Evolutionary conservation across 2,113 vertebrate species (phyloP).

Genomic region (Amblyornis subalaris): DNA sequence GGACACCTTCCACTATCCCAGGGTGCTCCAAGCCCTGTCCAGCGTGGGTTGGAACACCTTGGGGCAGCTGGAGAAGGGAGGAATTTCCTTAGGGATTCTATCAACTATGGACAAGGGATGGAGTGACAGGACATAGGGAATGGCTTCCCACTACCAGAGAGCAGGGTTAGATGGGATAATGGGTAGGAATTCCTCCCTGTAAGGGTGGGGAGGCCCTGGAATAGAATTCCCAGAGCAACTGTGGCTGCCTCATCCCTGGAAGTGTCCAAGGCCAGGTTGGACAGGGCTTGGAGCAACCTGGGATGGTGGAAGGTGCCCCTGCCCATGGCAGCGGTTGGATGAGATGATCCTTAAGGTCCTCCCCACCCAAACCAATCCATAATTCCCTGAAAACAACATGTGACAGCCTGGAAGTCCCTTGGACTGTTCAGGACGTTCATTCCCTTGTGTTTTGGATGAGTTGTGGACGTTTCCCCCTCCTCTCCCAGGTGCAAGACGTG

Average conservation of each 20-base stretch:
- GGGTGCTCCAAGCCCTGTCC: background rate
- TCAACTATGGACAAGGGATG: background rate
- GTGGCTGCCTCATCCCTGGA: background rate
- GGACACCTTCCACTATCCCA: fast-evolving
- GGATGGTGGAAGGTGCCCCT: background rate
- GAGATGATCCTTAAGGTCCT: background rate
- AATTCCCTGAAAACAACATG: background rate
- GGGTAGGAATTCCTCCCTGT: fast-evolving
- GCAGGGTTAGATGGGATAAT: background rate
- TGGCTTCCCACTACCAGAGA: background rate
- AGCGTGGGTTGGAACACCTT: background rate
- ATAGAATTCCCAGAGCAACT: background rate
- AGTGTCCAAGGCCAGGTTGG: background rate
- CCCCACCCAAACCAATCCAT: background rate
- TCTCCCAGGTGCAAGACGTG: slow-evolving; percentile 86
- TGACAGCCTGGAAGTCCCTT: fast-evolving
- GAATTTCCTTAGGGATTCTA: background rate
- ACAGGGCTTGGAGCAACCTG: background rate
- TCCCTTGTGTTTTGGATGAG: fast-evolving
- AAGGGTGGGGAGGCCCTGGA: background rate
- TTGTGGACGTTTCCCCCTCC: background rate
- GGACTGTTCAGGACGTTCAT: fast-evolving
- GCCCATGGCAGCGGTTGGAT: background rate
- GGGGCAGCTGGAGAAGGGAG: background rate
- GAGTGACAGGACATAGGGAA: background rate